Percentiles rank a stretch among this genome's conserved stretches.
Evolutionary conservation across 2,113 vertebrate species (phyloP).

Genomic region (Protobothrops flavoviridis): DNA sequence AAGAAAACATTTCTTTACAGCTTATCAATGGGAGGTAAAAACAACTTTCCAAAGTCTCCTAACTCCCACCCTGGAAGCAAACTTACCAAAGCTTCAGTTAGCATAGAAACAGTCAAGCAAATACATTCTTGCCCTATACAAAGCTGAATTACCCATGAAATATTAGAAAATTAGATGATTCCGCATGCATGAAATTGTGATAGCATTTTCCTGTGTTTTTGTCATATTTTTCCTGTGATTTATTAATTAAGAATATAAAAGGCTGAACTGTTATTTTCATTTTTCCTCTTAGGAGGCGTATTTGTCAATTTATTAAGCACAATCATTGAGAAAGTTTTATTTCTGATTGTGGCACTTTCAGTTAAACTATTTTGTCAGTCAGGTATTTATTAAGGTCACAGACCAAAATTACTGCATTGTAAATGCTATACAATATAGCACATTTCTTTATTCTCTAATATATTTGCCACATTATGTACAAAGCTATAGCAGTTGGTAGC

Average conservation of each 20-base stretch:
- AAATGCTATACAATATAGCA: not conserved
- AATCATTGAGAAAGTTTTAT: conserved; percentile 35
- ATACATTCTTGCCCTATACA: not conserved
- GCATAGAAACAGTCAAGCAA: not conserved
- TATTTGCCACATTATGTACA: not conserved
- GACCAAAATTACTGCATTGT: not conserved
- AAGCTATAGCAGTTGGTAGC: not conserved
- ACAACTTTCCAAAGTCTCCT: not conserved
- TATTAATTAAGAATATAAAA: not conserved
- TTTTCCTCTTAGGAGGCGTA: not conserved
- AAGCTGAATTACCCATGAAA: not conserved
- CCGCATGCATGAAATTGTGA: not conserved
- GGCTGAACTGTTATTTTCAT: not conserved
- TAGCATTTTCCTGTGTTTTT: not conserved
- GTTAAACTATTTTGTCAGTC: not conserved
- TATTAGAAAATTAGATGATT: not conserved
- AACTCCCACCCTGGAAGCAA: not conserved
- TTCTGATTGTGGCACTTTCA: conserved; percentile 46
- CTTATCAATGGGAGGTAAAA: not conserved
- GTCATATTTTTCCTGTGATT: not conserved
- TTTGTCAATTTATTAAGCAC: not conserved
- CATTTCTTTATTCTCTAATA: conserved; percentile 7
- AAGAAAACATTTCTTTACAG: not conserved
- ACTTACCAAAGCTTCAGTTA: not conserved
- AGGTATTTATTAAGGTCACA: not conserved